Base-by-base conservation (phyloP, 2,888 invertebrate genomes). In the Sinohyriopsis cumingii region DNA sequence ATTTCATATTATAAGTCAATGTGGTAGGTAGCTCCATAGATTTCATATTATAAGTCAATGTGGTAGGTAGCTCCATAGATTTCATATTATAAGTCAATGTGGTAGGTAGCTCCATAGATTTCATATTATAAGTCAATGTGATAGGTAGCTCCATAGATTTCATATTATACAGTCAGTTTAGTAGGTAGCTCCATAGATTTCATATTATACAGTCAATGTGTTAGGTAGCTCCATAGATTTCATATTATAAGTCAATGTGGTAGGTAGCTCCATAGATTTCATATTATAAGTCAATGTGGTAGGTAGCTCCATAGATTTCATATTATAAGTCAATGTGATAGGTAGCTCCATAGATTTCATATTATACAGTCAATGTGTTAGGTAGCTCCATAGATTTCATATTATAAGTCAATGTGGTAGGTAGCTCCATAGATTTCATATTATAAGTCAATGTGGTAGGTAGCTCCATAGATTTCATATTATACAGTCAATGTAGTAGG, bases 361-460 rank as follows among this genome's bases (percentile, higher is more conserved):
- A 45, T 15, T 45, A 45, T 45, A 45, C 45, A 92, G 95, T 96
- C 74, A 97, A 97, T 92, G 95, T 96, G 92, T 96, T 96, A 92
- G 93, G 95, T 93, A 25, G 7, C 45, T 12, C 3, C 12, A 45
- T 3, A 45, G 45, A 15, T 33, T 45, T 45, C 15, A 15, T 45
- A 45, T 15, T 45, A 45, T 45, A 96, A 92, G 95, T 96, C 74
- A 97, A 97, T 92, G 95, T 96, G 92, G 96, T 96, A 92, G 93
- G 95, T 93, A 25, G 7, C 45, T 12, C 3, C 12, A 45, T 3
- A 45, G 45, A 15, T 33, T 45, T 45, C 15, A 15, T 45, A 45
- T 15, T 45, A 45, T 45, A 96, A 92, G 95, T 96, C 74, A 97
- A 97, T 92, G 95, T 96, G 92, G 96, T 96, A 92, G 93, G 95